Base-by-base conservation (phyloP, 2,888 invertebrate genomes). In the Drosophila demipolita region DNA sequence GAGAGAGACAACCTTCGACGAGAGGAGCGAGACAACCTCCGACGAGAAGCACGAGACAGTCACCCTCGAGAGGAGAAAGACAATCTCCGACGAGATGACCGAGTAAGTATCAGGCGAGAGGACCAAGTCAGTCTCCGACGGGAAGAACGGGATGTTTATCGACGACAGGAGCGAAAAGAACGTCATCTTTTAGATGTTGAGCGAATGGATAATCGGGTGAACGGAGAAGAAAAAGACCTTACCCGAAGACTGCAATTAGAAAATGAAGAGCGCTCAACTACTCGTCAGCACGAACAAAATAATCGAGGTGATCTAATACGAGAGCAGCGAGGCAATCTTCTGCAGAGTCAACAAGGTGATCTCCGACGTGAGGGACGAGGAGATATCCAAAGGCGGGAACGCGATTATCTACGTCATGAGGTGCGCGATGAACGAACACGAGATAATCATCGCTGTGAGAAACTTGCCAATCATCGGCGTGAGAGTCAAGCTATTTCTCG, bases 151-250 rank as follows among this genome's bases (percentile, higher is more conserved):
- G 66, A 40, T 11, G 17, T n/a, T 32, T 35, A 36, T 26, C 20
- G 33, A 40, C 32, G 50, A 38, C 40, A 45, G 12, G 48, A 69
- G 12, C 59, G 42, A 8, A 55, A 57, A 15, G n/a, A 36, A 3
- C 23, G 49, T 5, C 26, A 49, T 8, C 23, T 33, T 12, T 32
- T 23, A 4, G 42, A 42, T 6, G 17, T 8, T 0, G 42, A 68
- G 9, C 55, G 67, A 17, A 23, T 23, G 32, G 26, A 63, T 17
- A 50, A 17, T 1, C 55, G 23, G 29, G 26, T 11, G 0, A 35
- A 1, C 15, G 54, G 40, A 2, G 45, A 66, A 11, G 36, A 60
- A 17, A 20, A 38, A 15, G 42, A 54, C 9, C 12, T 38, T 48
- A 29, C 48, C 0, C 61, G 38, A 29, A 52, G 29, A 9, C 50